A percentile compares a stretch with the other conserved stretches of the same genome.
Evolutionary conservation across 2,797 vertebrate species (phyloP).

Genomic region (Gastrophryne carolinensis): DNA sequence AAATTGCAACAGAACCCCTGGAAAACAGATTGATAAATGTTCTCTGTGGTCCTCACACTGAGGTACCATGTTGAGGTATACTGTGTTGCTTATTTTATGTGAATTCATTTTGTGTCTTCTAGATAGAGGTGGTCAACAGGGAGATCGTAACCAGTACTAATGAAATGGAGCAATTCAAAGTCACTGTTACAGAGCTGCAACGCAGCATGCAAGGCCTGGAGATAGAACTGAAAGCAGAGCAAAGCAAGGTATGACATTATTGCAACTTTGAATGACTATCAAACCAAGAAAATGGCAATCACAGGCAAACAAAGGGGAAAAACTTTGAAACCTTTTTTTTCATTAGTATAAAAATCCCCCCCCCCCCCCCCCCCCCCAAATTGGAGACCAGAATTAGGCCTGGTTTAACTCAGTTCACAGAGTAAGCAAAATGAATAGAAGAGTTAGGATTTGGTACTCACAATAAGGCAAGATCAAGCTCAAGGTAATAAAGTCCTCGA

Average conservation of each 20-base stretch:
- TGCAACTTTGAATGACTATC: too few relatives aligned
- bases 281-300: too few relatives aligned
- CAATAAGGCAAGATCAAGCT: too few relatives aligned
- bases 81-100: neutral
- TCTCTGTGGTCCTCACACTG: neutral
- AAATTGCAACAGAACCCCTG: neutral
- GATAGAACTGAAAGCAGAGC: slow-evolving; percentile 60
- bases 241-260: slow-evolving; percentile 59
- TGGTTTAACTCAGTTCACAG: too few relatives aligned
- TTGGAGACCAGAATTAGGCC: too few relatives aligned
- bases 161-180: slow-evolving; percentile 58
- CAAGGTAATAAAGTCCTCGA: too few relatives aligned
- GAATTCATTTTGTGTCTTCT: slow-evolving; percentile 24
- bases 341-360: too few relatives aligned
- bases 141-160: slow-evolving; percentile 57
- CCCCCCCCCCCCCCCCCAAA: too few relatives aligned
- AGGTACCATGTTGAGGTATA: neutral
- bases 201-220: slow-evolving; percentile 57
- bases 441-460: too few relatives aligned
- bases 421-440: too few relatives aligned
- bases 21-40: neutral
- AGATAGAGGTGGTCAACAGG: slow-evolving; percentile 59
- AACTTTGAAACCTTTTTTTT: too few relatives aligned
- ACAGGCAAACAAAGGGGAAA: too few relatives aligned
- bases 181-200: slow-evolving; percentile 57